Evolutionary conservation across 2,113 vertebrate species (phyloP).

Genomic region (Hucho hucho): DNA sequence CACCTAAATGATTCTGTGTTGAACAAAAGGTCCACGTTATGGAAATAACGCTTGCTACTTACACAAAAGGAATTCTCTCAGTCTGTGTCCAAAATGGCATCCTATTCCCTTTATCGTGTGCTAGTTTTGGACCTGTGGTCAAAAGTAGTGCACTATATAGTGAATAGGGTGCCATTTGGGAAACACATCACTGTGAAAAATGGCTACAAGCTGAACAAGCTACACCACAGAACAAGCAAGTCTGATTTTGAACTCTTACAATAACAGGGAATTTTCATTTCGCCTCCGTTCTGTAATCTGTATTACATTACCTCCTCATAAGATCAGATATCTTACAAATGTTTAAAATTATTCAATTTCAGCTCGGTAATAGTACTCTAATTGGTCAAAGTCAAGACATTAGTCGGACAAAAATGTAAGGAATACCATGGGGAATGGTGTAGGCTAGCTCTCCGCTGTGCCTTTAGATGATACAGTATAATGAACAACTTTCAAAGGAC

Average conservation of each 20-base stretch:
- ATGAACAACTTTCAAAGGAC: conserved; percentile 78
- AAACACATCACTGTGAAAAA: conserved; percentile 45
- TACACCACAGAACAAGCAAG: conserved; percentile 27
- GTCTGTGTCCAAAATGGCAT: conserved; percentile 61
- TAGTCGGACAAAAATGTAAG: conserved; percentile 54
- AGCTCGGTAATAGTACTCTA: conserved; percentile 46
- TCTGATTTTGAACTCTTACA: conserved; percentile 46
- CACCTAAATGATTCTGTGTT: conserved; percentile 65
- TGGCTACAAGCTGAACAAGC: conserved; percentile 66
- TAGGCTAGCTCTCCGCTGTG: conserved; percentile 53
- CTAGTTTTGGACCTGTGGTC: conserved; percentile 58
- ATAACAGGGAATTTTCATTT: conserved; percentile 40
- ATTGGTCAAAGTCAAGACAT: conserved; percentile 64
- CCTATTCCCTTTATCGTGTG: conserved; percentile 16
- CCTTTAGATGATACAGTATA: conserved; percentile 55
- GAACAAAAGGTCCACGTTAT: conserved; percentile 71
- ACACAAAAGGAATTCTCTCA: conserved; percentile 64
- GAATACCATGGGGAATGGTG: conserved; percentile 47
- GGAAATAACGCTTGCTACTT: conserved; percentile 71
- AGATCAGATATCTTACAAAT: conserved; percentile 62
- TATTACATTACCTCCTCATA: conserved; percentile 61
- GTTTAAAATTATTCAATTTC: conserved; percentile 67
- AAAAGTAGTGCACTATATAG: conserved; percentile 66
- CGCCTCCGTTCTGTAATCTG: conserved; percentile 28
- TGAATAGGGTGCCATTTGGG: conserved; percentile 53